A percentile compares a stretch with the other conserved stretches of the same genome.
These are phyloP conservation scores for Cepaea hortensis DNA, from an alignment of 2,888 invertebrate genomes.

Conservation along the genomic window DNA sequence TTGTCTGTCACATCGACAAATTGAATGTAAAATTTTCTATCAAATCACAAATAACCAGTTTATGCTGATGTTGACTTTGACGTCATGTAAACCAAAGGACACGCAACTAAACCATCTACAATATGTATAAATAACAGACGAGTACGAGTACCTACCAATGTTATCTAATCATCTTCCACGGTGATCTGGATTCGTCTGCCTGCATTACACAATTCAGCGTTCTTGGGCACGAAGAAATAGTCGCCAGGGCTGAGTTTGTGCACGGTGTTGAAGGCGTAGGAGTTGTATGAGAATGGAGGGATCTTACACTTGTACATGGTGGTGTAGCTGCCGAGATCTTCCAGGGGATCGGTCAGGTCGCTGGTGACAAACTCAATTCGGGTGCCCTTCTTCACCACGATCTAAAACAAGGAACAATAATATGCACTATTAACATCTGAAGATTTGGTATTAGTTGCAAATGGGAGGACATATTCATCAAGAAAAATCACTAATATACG, in stretches of 20 bases:
- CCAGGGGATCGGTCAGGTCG: slow-evolving; percentile 22
- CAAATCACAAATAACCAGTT: no score
- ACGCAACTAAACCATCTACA: no score
- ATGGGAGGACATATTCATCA: no score
- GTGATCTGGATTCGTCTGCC: slow-evolving; percentile 43
- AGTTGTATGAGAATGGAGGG: slow-evolving; percentile 49
- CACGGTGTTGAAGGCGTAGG: slow-evolving; percentile 37
- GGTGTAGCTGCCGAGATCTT: slow-evolving; percentile 52
- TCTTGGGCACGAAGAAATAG: slow-evolving; percentile 49
- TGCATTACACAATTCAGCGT: slow-evolving; percentile 34
- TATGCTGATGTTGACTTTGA: no score
- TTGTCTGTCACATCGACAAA: no score
- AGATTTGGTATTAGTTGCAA: no score
- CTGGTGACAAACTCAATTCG: slow-evolving; percentile 46
- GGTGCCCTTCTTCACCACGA: slow-evolving; percentile 51
- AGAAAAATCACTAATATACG: no score
- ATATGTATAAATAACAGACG: no score
- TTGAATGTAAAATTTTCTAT: no score
- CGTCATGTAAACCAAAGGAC: no score
- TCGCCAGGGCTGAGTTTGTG: slow-evolving; percentile 48
- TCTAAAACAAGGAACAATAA: slow-evolving; percentile 14
- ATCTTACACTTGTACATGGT: slow-evolving; percentile 48
- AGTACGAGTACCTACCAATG: background rate
- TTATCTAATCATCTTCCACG: slow-evolving; percentile 36
- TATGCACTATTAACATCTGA: background rate